Evolutionary conservation across 2,888 invertebrate species (phyloP).

Genomic region (Hyposoter didymator): DNA sequence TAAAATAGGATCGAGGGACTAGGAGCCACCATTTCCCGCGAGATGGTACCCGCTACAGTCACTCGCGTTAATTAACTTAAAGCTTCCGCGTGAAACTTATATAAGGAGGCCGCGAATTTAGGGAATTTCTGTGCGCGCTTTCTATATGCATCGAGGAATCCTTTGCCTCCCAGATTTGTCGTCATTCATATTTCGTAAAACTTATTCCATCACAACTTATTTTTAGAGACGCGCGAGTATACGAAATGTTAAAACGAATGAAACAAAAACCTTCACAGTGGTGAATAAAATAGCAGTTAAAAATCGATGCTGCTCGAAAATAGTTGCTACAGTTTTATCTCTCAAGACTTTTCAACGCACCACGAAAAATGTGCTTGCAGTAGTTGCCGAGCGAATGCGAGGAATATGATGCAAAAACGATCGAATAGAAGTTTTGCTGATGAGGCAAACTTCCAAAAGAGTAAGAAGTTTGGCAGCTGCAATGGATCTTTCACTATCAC

Average conservation of each 20-base stretch:
- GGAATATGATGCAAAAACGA: constrained; percentile 42
- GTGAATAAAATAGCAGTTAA: neutral
- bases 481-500: constrained; percentile 17
- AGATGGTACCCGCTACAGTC: neutral
- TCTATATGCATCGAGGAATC: constrained; percentile 5
- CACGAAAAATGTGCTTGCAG: constrained; percentile 8
- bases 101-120: constrained; percentile 8
- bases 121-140: constrained; percentile 12
- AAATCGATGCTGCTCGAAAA: neutral
- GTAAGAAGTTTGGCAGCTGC: constrained; percentile 39
- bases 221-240: neutral
- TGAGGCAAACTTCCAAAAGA: constrained; percentile 43
- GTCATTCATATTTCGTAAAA: neutral
- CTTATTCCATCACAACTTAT: neutral
- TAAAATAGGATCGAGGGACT: constrained; percentile 45
- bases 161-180: neutral
- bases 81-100: constrained; percentile 38
- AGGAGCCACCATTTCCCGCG: constrained; percentile 2
- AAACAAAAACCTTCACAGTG: neutral
- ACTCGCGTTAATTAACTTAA: constrained; percentile 61
- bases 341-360: constrained; percentile 7
- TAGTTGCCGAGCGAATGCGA: neutral
- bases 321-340: constrained; percentile 27
- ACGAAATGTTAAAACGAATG: neutral
- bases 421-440: constrained; percentile 46